Percentiles rank a stretch among this genome's conserved stretches.
phyloP scores from a whole-genome alignment of 2,113 vertebrate genomes.

The Tyrannus savana region DNA sequence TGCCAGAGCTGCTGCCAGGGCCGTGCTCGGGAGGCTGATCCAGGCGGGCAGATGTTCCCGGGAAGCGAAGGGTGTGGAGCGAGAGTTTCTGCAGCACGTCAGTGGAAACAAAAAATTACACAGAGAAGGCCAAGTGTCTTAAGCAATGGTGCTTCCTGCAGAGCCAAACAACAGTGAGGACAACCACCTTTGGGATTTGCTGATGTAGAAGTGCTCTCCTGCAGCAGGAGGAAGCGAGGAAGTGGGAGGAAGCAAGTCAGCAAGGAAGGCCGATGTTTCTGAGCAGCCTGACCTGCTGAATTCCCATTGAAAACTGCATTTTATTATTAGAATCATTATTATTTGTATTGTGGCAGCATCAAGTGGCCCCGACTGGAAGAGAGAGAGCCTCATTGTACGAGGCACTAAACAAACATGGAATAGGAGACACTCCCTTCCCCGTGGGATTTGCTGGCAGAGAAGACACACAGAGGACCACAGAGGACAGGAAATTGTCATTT shows the following conservation, averaged over 20 bases:
- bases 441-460: not conserved
- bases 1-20: rapidly evolving
- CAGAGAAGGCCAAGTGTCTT: constrained; percentile 23
- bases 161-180: constrained; percentile 52
- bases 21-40: rapidly evolving
- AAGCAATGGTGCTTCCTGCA: constrained; percentile 59
- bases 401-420: constrained; percentile 36
- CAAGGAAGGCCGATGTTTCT: constrained; percentile 2
- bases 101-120: not conserved
- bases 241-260: constrained; percentile 61
- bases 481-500: constrained; percentile 39
- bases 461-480: not conserved
- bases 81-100: not conserved
- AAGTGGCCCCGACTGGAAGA: constrained; percentile 43
- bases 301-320: constrained; percentile 41
- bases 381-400: constrained; percentile 13
- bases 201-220: constrained; percentile 37
- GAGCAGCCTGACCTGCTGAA: constrained; percentile 22
- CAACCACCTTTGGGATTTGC: constrained; percentile 51
- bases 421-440: constrained; percentile 50
- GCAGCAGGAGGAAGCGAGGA: not conserved
- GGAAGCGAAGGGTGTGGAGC: constrained; percentile 38
- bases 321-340: constrained; percentile 63
- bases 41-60: not conserved
- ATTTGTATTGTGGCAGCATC: constrained; percentile 53